Percentiles rank a stretch among this genome's conserved stretches.
phyloP scores from a whole-genome alignment of 2,888 invertebrate species.

The Dryomyza anilis region DNA sequence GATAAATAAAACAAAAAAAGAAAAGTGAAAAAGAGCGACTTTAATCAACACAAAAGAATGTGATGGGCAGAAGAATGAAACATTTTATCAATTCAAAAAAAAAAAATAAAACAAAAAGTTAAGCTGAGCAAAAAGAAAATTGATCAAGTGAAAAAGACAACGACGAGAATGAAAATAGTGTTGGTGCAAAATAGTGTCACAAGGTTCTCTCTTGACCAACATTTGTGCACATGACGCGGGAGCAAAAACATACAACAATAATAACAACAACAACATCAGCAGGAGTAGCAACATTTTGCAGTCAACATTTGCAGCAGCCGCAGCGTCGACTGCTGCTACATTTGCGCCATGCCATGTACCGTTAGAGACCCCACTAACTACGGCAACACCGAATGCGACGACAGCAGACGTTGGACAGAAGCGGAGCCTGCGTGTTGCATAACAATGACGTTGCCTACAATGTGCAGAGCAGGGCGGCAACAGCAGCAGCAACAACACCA shows the following conservation, averaged over 20 bases:
- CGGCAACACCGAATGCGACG: too few species aligned
- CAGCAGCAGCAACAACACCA: background rate
- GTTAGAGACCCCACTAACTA: too few species aligned
- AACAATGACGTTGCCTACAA: conserved; percentile 22
- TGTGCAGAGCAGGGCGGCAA: too few species aligned
- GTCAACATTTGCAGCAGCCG: background rate
- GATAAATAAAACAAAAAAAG: background rate
- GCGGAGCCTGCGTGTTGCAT: conserved; percentile 7
- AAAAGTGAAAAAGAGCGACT: background rate
- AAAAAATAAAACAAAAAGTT: background rate
- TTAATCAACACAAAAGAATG: background rate
- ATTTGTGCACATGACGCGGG: conserved; percentile 25
- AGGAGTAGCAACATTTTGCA: too few species aligned
- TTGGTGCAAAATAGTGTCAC: conserved; percentile 38
- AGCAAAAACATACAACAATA: background rate
- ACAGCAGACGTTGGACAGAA: background rate
- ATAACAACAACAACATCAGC: background rate
- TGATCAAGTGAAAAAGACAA: background rate
- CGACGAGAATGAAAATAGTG: background rate
- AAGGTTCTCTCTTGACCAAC: conserved; percentile 46
- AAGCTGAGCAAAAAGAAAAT: background rate
- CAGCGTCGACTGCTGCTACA: background rate
- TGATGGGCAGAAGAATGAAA: background rate
- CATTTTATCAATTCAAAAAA: background rate
- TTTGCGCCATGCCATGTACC: background rate